Evolutionary conservation across 2,113 vertebrate genomes (phyloP), one percentile per base, ranked within the genome.

Genomic region (Drymodes brunneopygia): DNA sequence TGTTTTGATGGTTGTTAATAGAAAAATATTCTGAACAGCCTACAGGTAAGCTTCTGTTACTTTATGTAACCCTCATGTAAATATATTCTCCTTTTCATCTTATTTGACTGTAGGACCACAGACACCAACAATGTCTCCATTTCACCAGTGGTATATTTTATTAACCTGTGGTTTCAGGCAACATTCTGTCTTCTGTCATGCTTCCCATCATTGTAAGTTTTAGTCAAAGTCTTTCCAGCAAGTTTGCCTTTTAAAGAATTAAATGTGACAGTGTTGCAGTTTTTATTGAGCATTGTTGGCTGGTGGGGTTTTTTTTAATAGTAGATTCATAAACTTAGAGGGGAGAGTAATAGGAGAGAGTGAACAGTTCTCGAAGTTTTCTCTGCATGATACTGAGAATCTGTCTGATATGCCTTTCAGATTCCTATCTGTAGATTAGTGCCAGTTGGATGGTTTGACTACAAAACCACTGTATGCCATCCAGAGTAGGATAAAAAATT

Each of bases 131-230:
- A 64, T 77, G 80, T 90, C 54, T 97, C 16, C 42, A 44, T 88
- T 94, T 90, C 79, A 89, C 21, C 23, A 53, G 31, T 84, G 79
- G 33, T 86, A 24, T 81, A 64, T 88, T 96, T 92, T 92, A 90
- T 70, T 88, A 92, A 80, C 25, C 17, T 75, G 12, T 67, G 54
- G 66, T 91, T 96, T 95, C 24, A 81, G 84, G 53, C 66, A 90
- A 50, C 12, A 15, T 60, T 74, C 51, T 65, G 33, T 86, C 74
- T 83, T 92, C 78, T 80, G 78, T 92, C 61, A 20, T 66, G 57
- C 61, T 95, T 96, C 62, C 71, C 50, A 61, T 81, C 58, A 64
- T 53, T 92, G 23, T 79, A 86, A 87, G 24, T 72, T 84, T 80
- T 90, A 83, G 57, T 66, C 48, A 50, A 92, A 93, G 25, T 69